A percentile compares a stretch with the other conserved stretches of the same genome.
phyloP scores from a whole-genome alignment of 1,140 invertebrate genomes.

The Araneus ventricosus region DNA sequence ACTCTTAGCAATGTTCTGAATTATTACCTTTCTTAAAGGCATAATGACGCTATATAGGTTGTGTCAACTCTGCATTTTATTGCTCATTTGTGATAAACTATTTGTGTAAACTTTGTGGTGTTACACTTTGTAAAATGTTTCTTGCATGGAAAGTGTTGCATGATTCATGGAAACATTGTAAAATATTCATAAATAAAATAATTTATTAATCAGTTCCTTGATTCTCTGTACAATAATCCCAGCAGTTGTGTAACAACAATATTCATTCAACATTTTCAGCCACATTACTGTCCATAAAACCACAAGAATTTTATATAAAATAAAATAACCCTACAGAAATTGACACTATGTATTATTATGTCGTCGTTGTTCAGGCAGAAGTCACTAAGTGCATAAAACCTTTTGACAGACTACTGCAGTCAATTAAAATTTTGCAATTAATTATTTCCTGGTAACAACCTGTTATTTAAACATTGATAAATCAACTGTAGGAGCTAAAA shows the following conservation, averaged over 20 bases:
- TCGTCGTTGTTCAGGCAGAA: no score
- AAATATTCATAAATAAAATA: conserved; percentile 36
- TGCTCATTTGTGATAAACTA: conserved; percentile 19
- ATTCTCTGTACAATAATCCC: background rate
- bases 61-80: background rate
- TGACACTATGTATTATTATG: no score
- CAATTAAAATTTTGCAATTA: no score
- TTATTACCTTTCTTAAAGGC: background rate
- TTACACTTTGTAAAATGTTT: conserved; percentile 42
- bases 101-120: background rate
- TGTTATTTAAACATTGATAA: no score
- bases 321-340: no score
- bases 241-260: background rate
- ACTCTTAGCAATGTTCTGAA: conserved; percentile 22
- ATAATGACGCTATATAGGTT: background rate
- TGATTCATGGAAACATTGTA: conserved; percentile 31
- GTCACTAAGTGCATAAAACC: no score
- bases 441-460: no score
- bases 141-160: conserved; percentile 15
- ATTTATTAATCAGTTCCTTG: background rate
- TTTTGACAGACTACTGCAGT: no score
- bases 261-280: no score
- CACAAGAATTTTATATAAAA: no score
- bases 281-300: no score
- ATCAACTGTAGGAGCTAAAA: no score